Base-by-base conservation (phyloP, 2,888 invertebrate species). In the Hemicrepidius hirtus region DNA sequence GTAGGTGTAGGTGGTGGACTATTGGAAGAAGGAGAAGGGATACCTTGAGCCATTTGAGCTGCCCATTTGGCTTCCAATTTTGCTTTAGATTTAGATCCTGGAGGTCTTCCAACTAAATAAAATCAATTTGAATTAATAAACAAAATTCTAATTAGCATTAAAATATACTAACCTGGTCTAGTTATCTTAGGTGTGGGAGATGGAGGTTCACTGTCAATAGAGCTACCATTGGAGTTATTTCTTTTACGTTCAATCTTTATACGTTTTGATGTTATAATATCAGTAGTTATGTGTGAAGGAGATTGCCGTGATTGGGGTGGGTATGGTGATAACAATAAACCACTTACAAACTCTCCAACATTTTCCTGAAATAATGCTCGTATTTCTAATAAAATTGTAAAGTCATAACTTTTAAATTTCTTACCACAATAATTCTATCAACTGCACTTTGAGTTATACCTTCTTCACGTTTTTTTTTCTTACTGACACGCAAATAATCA, bases 381-480 rank as follows among this genome's bases (percentile, higher is more conserved):
- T 59, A 50, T 32, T 53, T 37, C n/a, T 32, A 28, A 16, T 6
- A 9, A 46, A 12, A 40, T 46, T 4, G 32, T 32, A 32, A 32
- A 32, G 4, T 32, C n/a, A n/a, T n/a, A n/a, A n/a, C n/a, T n/a
- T n/a, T n/a, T n/a, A 28, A 28, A 32, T 32, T 32, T 32, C 85
- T 82, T 84, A 90, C 93, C 83, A 93, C 88, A 66, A 96, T 91
- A 85, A 92, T 92, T 64, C 93, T 88, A 82, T 96, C 95, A 0
- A 94, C 93, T 88, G 95, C 92, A 44, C 90, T 89, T 83, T 96
- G 95, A 0, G 95, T 95, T 16, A 95, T 90, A 13, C 92, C 91
- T 80, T 94, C 93, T n/a, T 89, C 87, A 78, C 91, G 89, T 75
- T 93, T 91, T 82, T 93, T 94, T 60, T 90, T 89, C 74, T 92